A percentile compares a stretch with the other conserved stretches of the same genome.
Evolutionary conservation across 2,888 invertebrate species (phyloP).

Genomic region (Bedellia somnulentella): DNA sequence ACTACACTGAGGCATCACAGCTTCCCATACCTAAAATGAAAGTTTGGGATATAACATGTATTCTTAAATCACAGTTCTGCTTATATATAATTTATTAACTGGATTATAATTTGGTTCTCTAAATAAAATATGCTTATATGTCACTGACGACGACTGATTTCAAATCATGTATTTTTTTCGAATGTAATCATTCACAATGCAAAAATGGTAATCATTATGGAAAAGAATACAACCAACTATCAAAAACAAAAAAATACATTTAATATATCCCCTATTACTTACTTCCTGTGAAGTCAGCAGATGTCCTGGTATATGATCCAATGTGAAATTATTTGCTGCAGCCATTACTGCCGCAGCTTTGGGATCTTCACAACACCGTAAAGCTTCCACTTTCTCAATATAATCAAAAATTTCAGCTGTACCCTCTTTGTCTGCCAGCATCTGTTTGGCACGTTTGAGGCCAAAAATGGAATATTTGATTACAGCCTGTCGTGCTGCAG

Average conservation of each 20-base stretch:
- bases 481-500: conserved; percentile 34
- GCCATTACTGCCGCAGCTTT: conserved; percentile 49
- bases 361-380: conserved; percentile 54
- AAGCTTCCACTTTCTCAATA: conserved; percentile 43
- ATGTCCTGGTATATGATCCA: conserved; percentile 71
- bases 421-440: conserved; percentile 31
- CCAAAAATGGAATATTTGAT: conserved; percentile 59
- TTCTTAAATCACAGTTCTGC: too few relatives aligned
- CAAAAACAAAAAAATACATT: too few relatives aligned
- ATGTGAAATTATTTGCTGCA: conserved; percentile 51
- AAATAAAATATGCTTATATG: too few relatives aligned
- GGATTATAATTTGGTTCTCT: too few relatives aligned
- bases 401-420: conserved; percentile 38
- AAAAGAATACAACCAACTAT: too few relatives aligned
- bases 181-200: too few relatives aligned
- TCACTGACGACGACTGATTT: too few relatives aligned
- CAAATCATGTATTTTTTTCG: too few relatives aligned
- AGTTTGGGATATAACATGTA: too few relatives aligned
- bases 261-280: too few relatives aligned
- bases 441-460: conserved; percentile 43
- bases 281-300: conserved; percentile 66
- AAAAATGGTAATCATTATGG: too few relatives aligned
- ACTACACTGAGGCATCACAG: conserved; percentile 56
- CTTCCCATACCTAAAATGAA: conserved; percentile 61
- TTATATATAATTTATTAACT: too few relatives aligned